Evolutionary conservation across 1,140 invertebrate species (phyloP).

Genomic region (Pissodes strobi): DNA sequence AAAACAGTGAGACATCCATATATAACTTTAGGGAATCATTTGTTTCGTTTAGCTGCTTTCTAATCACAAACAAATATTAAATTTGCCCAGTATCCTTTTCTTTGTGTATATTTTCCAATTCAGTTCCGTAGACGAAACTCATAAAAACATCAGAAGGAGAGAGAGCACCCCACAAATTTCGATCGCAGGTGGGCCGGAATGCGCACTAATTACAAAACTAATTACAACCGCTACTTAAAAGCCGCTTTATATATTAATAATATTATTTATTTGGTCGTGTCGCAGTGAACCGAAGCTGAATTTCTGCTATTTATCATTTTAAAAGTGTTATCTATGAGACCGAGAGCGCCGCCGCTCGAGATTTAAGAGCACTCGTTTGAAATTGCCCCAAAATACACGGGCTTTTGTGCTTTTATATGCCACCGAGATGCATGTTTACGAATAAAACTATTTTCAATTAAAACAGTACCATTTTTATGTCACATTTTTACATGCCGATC

Average conservation of each 20-base stretch:
- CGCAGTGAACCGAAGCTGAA: constrained; percentile 26
- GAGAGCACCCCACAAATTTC: constrained; percentile 19
- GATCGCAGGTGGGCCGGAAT: constrained; percentile 38
- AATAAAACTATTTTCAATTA: too few species aligned
- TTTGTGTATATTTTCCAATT: too few species aligned
- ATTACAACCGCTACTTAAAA: constrained; percentile 44
- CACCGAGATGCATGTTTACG: too few species aligned
- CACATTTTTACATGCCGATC: too few species aligned
- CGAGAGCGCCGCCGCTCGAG: constrained; percentile 6
- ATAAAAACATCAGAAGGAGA: constrained; percentile 1
- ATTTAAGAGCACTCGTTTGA: constrained; percentile 19
- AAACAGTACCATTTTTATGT: too few species aligned
- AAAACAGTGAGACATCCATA: too few species aligned
- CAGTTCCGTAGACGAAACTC: too few species aligned
- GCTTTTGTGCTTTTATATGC: too few species aligned
- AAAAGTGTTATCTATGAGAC: constrained; percentile 24
- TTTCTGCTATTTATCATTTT: constrained; percentile 28
- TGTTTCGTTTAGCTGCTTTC: too few species aligned
- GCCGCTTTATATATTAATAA: constrained; percentile 45
- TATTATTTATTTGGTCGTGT: constrained; percentile 42
- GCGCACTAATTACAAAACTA: constrained; percentile 46
- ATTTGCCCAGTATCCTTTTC: too few species aligned
- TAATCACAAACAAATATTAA: too few species aligned
- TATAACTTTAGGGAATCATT: too few species aligned
- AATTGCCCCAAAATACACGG: constrained; percentile 1